Conservation (phyloP, 2,797 vertebrate species). For the Streptopelia turtur region DNA sequence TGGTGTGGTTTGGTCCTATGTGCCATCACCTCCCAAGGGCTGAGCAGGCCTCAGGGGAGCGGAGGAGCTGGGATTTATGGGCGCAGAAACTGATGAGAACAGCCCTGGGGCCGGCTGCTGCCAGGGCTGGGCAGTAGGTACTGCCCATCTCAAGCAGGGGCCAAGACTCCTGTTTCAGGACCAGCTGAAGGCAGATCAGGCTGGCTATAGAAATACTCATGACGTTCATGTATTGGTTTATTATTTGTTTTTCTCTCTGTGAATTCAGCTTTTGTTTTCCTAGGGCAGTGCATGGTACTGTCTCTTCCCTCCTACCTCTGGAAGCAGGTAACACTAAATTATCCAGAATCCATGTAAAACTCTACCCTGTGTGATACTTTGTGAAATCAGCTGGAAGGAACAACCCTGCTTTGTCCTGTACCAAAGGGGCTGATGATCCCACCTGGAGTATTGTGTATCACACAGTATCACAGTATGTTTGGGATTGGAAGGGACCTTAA, state of each 20-base stretch:
- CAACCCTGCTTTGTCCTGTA: not conserved
- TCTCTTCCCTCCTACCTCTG: not conserved
- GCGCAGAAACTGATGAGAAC: rapidly evolving
- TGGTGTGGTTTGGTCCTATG: not conserved
- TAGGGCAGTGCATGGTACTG: not conserved
- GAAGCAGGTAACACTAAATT: rapidly evolving
- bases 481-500: too few relatives aligned
- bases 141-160: rapidly evolving
- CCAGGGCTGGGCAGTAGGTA: not conserved
- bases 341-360: not conserved
- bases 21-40: not conserved
- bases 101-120: not conserved
- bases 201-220: not conserved
- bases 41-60: not conserved
- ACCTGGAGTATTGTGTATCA: too few relatives aligned
- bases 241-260: not conserved
- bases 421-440: not conserved
- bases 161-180: not conserved
- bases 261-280: not conserved
- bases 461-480: too few relatives aligned
- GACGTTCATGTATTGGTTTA: not conserved
- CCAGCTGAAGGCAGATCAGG: not conserved
- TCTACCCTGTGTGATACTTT: not conserved
- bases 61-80: not conserved
- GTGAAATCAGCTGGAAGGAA: not conserved